These are phyloP conservation scores for Eutolmus rufibarbis DNA, from an alignment of 2,888 invertebrate species.

Conservation along the genomic window DNA sequence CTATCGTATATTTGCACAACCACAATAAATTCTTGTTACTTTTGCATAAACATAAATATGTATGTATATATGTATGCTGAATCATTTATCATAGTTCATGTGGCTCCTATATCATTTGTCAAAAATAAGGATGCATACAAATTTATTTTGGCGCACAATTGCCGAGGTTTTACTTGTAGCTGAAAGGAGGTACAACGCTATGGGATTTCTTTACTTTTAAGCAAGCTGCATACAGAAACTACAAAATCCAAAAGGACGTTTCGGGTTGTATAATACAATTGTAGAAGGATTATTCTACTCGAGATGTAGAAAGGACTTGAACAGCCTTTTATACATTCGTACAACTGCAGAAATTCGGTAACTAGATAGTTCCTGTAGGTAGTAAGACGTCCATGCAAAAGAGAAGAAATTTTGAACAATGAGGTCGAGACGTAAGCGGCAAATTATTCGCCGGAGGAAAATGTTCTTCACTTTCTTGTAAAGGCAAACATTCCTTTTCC, in stretches of 20 bases:
- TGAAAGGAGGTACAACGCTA: background rate
- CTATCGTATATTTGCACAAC: background rate
- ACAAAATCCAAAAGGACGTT: background rate
- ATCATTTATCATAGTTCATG: background rate
- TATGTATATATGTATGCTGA: too few relatives aligned
- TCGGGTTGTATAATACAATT: background rate
- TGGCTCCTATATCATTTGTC: background rate
- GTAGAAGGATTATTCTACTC: background rate
- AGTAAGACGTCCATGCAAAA: background rate
- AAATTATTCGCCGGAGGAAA: background rate
- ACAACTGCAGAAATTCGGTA: background rate
- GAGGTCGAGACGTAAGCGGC: background rate
- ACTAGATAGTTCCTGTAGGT: background rate
- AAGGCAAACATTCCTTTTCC: background rate
- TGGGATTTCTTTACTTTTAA: background rate
- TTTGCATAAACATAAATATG: background rate
- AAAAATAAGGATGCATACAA: background rate
- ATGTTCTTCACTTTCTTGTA: background rate
- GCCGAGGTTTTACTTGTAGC: background rate
- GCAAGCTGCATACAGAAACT: background rate
- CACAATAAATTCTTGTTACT: background rate
- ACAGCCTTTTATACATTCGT: background rate
- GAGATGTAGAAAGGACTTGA: background rate
- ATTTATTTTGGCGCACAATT: background rate
- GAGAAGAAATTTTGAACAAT: background rate